Conservation (phyloP, 2,888 invertebrate genomes). For the Yponomeuta cagnagella region DNA sequence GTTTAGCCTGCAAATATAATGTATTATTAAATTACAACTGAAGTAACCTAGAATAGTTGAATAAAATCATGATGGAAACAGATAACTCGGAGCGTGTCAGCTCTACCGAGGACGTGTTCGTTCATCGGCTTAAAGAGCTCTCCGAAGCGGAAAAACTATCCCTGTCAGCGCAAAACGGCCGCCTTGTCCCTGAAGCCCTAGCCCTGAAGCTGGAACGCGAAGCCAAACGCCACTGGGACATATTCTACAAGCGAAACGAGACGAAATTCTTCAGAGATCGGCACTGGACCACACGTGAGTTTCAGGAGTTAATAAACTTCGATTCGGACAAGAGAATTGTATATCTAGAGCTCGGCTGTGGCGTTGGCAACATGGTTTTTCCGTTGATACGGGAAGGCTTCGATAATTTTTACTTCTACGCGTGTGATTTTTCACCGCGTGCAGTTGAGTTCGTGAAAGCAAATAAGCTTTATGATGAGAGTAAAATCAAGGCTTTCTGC, state of each 20-base stretch:
- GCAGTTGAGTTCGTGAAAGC: constrained; percentile 90
- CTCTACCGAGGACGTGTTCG: constrained; percentile 3
- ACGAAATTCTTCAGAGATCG: constrained; percentile 96
- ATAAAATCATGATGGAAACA: constrained; percentile 11
- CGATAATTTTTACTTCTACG: constrained; percentile 80
- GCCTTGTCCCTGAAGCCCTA: constrained; percentile 78
- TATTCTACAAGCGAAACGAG: constrained; percentile 96
- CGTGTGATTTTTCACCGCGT: constrained; percentile 94
- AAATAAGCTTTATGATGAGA: constrained; percentile 78
- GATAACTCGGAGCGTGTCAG: not conserved
- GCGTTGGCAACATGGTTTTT: constrained; percentile 97
- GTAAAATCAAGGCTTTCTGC: constrained; percentile 85
- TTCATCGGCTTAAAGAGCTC: constrained; percentile 67
- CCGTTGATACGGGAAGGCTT: constrained; percentile 89
- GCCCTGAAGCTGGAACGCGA: constrained; percentile 87
- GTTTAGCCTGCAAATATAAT: not conserved
- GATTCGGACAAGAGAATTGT: constrained; percentile 73
- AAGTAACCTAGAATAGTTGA: not conserved
- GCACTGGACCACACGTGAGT: constrained; percentile 97
- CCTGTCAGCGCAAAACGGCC: constrained; percentile 80
- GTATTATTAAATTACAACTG: not conserved
- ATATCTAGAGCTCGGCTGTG: constrained; percentile 93
- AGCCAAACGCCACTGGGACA: constrained; percentile 94
- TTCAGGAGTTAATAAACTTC: constrained; percentile 83
- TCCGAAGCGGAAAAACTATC: constrained; percentile 76